Percentiles rank a stretch among this genome's conserved stretches.
phyloP scores from a whole-genome alignment of 2,888 invertebrate genomes.

The Rhaphigaster nebulosa region DNA sequence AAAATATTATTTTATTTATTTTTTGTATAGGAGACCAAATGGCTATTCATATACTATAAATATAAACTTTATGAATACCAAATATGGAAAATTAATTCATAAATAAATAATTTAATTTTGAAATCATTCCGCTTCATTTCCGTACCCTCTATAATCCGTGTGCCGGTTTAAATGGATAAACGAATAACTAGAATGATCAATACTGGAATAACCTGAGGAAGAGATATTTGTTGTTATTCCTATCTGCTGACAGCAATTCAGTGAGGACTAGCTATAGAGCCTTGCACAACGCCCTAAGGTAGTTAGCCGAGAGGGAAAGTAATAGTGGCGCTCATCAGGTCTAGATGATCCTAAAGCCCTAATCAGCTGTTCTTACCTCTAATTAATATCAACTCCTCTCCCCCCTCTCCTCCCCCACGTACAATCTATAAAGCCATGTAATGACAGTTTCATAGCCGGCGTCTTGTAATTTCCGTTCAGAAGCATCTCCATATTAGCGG shows the following conservation, averaged over 20 bases:
- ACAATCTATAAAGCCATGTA: neutral
- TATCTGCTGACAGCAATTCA: neutral
- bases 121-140: too few relatives aligned
- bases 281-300: neutral
- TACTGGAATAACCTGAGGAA: neutral
- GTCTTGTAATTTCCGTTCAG: neutral
- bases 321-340: neutral
- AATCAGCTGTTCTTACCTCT: neutral
- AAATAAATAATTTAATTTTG: too few relatives aligned
- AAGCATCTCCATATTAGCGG: neutral
- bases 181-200: neutral
- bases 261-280: neutral
- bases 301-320: neutral
- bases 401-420: neutral
- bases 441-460: neutral
- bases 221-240: neutral
- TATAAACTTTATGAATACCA: too few relatives aligned
- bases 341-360: neutral
- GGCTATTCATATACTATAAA: too few relatives aligned
- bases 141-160: too few relatives aligned
- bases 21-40: too few relatives aligned
- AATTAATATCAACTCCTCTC: neutral
- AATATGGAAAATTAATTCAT: too few relatives aligned
- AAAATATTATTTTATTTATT: too few relatives aligned
- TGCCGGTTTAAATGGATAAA: too few relatives aligned